phyloP scores from a whole-genome alignment of 2,113 vertebrate genomes.

The Platysteira castanea region DNA sequence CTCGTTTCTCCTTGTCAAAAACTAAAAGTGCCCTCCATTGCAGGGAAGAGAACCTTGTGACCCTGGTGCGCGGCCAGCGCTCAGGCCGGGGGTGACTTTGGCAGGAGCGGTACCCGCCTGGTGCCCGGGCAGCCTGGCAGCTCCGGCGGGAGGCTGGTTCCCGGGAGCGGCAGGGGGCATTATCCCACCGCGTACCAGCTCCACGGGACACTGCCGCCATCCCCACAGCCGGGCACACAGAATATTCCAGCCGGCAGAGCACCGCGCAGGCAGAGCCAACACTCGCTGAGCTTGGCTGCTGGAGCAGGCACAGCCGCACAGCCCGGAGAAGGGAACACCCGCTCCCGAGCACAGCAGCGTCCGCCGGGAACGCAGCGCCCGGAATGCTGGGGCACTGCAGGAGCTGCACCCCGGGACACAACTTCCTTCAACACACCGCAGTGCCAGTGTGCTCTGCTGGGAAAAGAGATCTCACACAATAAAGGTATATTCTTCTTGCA shows the following conservation, averaged over 20 bases:
- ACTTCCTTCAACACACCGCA: neutral
- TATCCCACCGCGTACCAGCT: neutral
- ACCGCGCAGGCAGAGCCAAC: accelerated
- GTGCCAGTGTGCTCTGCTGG: neutral
- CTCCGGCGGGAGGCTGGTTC: neutral
- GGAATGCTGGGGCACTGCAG: accelerated
- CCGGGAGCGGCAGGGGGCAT: neutral
- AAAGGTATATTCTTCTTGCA: neutral
- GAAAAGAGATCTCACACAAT: neutral
- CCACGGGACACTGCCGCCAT: neutral
- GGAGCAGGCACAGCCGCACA: neutral
- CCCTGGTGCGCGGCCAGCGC: accelerated
- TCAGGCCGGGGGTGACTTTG: accelerated
- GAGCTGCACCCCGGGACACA: neutral
- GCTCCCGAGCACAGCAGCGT: neutral
- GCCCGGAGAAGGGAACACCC: neutral
- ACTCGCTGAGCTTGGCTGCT: neutral
- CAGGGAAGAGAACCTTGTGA: neutral
- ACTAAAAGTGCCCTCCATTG: neutral
- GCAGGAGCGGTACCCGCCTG: neutral
- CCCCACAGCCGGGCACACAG: neutral
- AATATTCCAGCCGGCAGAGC: neutral
- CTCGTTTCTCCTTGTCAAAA: neutral
- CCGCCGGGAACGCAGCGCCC: accelerated
- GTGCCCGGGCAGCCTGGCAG: neutral